Percentiles rank a stretch among this genome's conserved stretches.
Evolutionary conservation across 2,797 vertebrate species (phyloP).

Genomic region (Cercopithecus petaurista): DNA sequence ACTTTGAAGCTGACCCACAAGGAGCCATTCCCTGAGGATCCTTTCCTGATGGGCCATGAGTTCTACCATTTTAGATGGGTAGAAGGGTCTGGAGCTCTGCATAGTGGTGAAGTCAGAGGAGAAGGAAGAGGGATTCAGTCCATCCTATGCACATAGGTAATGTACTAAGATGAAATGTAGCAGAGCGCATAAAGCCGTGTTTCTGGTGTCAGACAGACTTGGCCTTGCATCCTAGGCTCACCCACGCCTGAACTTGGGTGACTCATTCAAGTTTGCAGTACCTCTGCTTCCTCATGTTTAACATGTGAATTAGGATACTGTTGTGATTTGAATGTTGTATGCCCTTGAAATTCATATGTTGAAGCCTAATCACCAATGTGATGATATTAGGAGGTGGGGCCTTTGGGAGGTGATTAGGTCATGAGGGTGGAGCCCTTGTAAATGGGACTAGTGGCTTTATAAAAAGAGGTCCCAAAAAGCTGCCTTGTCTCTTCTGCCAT

Average conservation of each 20-base stretch:
- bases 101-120: not conserved
- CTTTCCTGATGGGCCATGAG: not conserved
- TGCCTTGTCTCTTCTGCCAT: not conserved
- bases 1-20: not conserved
- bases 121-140: too few relatives aligned
- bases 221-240: not conserved
- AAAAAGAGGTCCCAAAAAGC: not conserved
- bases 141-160: fast-evolving
- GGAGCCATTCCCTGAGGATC: not conserved
- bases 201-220: not conserved
- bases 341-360: not conserved
- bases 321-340: not conserved
- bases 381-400: too few relatives aligned
- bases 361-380: not conserved
- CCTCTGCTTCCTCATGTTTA: not conserved
- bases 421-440: not conserved
- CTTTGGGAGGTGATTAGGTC: not conserved
- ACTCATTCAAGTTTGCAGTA: not conserved
- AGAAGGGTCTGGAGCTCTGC: not conserved
- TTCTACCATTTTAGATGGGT: not conserved
- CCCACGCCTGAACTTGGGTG: not conserved
- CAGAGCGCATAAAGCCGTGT: not conserved
- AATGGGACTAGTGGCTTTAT: not conserved
- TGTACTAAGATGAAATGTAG: not conserved
- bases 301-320: not conserved